phyloP scores from a whole-genome alignment of 2,113 vertebrate species.

The Alouatta palliata region DNA sequence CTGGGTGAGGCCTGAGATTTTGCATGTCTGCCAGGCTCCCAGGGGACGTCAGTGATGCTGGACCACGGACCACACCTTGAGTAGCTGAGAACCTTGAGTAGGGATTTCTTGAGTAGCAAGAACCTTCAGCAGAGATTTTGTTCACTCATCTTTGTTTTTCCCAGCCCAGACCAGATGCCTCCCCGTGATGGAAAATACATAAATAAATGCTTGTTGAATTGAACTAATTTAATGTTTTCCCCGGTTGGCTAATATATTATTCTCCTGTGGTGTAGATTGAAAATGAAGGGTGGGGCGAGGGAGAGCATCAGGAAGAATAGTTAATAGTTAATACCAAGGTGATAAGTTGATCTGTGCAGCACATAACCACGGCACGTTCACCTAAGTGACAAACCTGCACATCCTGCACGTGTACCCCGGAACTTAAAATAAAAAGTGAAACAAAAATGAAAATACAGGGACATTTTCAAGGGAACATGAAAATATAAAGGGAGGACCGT shows the following conservation, averaged over 20 bases:
- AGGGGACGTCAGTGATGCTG: not conserved
- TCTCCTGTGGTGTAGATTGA: not conserved
- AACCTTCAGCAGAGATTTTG: not conserved
- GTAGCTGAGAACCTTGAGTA: not conserved
- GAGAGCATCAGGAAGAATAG: too few relatives aligned
- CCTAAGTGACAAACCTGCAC: too few relatives aligned
- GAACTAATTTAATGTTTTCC: not conserved
- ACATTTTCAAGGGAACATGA: not conserved
- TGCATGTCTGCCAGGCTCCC: not conserved
- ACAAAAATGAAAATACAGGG: not conserved
- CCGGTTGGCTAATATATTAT: not conserved
- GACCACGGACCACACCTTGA: not conserved
- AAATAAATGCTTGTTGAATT: not conserved
- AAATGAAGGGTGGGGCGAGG: too few relatives aligned
- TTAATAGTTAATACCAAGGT: too few relatives aligned
- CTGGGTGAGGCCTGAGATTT: not conserved
- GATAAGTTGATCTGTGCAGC: too few relatives aligned
- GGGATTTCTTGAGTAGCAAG: not conserved
- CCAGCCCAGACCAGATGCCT: not conserved
- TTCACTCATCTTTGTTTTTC: not conserved
- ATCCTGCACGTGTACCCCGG: too few relatives aligned
- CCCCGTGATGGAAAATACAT: not conserved
- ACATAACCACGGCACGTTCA: too few relatives aligned
- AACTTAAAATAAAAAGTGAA: too few relatives aligned
- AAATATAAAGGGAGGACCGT: not conserved